A percentile compares a stretch with the other conserved stretches of the same genome.
phyloP scores from a whole-genome alignment of 2,113 vertebrate genomes.

The Mungos mungo region DNA sequence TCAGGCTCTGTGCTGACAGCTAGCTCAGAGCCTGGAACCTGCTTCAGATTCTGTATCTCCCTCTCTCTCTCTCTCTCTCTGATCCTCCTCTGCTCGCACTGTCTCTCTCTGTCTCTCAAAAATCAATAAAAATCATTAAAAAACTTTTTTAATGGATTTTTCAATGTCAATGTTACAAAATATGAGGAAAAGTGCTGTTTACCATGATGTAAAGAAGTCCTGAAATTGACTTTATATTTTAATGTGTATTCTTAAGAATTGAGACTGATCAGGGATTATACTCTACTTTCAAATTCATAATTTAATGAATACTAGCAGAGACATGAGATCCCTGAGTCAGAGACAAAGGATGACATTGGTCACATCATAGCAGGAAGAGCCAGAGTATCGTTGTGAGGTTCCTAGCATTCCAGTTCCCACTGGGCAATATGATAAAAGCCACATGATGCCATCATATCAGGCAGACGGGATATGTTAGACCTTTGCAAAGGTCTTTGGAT shows the following conservation, averaged over 20 bases:
- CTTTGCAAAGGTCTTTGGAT: neutral
- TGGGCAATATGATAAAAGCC: neutral
- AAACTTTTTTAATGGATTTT: neutral
- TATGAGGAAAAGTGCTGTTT: neutral
- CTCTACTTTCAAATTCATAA: neutral
- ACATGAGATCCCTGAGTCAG: neutral
- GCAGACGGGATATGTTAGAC: neutral
- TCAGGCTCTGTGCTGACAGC: no score
- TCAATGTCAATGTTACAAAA: neutral
- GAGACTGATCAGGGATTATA: neutral
- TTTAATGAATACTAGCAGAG: neutral
- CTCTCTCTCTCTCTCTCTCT: no score
- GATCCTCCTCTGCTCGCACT: no score
- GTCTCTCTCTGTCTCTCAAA: no score
- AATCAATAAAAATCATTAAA: no score
- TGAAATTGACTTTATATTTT: conserved; percentile 38
- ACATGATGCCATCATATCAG: neutral
- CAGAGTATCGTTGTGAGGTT: neutral
- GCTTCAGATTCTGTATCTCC: no score
- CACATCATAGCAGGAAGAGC: neutral
- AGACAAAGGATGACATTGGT: neutral
- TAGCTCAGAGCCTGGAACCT: no score
- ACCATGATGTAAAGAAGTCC: neutral
- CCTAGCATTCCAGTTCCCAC: neutral
- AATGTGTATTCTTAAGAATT: neutral